These are phyloP conservation scores for Solenopsis invicta DNA, from an alignment of 1,140 invertebrate genomes.

Conservation along the genomic window DNA sequence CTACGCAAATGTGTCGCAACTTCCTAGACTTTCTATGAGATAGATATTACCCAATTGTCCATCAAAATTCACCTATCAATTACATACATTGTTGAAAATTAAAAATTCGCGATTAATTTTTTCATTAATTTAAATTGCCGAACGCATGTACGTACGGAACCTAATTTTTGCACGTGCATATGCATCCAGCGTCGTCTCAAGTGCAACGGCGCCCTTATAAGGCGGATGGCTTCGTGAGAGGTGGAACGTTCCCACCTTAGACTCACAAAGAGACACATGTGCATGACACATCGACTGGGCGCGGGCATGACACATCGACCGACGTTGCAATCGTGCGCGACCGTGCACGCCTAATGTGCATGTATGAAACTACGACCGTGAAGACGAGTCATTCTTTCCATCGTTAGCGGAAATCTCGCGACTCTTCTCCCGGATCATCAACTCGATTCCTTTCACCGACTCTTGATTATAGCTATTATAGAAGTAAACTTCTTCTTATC, in stretches of 20 bases:
- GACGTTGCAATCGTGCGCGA: constrained; percentile 27
- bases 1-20: constrained; percentile 14
- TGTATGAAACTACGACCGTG: neutral
- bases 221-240: constrained; percentile 16
- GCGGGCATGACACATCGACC: constrained; percentile 65
- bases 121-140: too few relatives aligned
- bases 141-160: neutral
- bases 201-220: constrained; percentile 40
- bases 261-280: constrained; percentile 46
- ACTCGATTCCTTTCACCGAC: neutral
- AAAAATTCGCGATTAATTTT: neutral
- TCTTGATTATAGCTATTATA: neutral
- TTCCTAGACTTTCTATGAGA: constrained; percentile 30
- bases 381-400: neutral
- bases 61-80: constrained; percentile 12
- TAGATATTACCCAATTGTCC: constrained; percentile 20
- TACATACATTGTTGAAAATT: neutral
- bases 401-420: neutral
- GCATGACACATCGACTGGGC: constrained; percentile 69
- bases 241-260: constrained; percentile 43
- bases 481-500: neutral
- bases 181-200: neutral
- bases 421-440: neutral
- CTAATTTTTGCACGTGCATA: neutral
- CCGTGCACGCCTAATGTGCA: neutral